Conservation (phyloP, 2,797 vertebrate genomes). For the Dermochelys coriacea region DNA sequence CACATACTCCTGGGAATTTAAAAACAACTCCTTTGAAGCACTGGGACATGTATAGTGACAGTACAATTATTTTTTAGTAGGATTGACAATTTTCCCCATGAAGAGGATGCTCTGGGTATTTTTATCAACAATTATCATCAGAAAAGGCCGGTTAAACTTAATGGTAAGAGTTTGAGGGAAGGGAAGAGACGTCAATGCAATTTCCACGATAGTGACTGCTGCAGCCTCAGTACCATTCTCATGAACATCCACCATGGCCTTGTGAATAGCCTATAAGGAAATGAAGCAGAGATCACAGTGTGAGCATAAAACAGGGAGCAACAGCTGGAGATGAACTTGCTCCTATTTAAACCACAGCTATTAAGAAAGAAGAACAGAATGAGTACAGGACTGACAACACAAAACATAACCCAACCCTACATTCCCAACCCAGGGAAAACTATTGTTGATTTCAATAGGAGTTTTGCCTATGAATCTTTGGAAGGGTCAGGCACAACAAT, state of each 20-base stretch:
- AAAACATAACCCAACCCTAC: background rate
- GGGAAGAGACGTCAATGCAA: background rate
- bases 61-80: slow-evolving; percentile 57
- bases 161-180: slow-evolving; percentile 73
- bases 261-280: slow-evolving; percentile 83
- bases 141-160: slow-evolving; percentile 80
- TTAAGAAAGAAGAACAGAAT: background rate
- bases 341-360: background rate
- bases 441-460: background rate
- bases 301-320: background rate
- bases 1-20: background rate
- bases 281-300: background rate
- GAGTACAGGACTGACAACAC: background rate
- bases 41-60: background rate
- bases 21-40: background rate
- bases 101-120: slow-evolving; percentile 81
- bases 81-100: slow-evolving; percentile 87
- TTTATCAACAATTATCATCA: slow-evolving; percentile 84
- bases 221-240: slow-evolving; percentile 81
- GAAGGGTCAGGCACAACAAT: background rate
- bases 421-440: background rate
- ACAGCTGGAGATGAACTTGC: background rate
- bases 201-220: slow-evolving; percentile 28
- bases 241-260: slow-evolving; percentile 83
- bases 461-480: background rate